phyloP scores from a whole-genome alignment of 23 tunicate species.

The Aplidium turbinatum region DNA sequence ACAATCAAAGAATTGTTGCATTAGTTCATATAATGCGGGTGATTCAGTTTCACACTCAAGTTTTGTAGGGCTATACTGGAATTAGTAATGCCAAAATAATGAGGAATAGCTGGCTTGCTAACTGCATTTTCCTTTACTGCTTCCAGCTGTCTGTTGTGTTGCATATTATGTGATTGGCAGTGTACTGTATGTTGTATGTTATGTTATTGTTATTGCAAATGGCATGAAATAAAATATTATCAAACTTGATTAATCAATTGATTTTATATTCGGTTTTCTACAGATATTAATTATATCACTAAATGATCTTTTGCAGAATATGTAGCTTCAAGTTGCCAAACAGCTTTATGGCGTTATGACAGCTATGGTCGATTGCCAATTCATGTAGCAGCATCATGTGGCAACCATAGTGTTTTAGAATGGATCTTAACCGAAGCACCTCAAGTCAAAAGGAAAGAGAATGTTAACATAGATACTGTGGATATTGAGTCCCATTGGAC shows the following conservation, averaged over 20 bases:
- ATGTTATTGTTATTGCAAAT: neutral
- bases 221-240: neutral
- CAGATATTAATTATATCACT: neutral
- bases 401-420: conserved; percentile 46
- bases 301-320: conserved; percentile 31
- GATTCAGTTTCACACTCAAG: too few species aligned
- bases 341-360: conserved; percentile 47
- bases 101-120: too few species aligned
- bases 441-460: neutral
- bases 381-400: conserved; percentile 84
- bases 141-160: too few species aligned
- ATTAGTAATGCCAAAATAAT: too few species aligned
- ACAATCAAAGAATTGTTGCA: too few species aligned
- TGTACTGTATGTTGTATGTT: neutral
- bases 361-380: conserved; percentile 54
- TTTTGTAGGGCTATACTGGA: too few species aligned
- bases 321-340: conserved; percentile 38
- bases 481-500: conserved; percentile 86
- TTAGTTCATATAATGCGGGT: too few species aligned
- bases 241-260: neutral
- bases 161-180: too few species aligned
- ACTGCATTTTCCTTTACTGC: too few species aligned
- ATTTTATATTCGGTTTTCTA: neutral
- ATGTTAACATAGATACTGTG: conserved; percentile 16
- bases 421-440: conserved; percentile 36